Conservation (phyloP, 2,888 invertebrate species). For the Mantis religiosa region DNA sequence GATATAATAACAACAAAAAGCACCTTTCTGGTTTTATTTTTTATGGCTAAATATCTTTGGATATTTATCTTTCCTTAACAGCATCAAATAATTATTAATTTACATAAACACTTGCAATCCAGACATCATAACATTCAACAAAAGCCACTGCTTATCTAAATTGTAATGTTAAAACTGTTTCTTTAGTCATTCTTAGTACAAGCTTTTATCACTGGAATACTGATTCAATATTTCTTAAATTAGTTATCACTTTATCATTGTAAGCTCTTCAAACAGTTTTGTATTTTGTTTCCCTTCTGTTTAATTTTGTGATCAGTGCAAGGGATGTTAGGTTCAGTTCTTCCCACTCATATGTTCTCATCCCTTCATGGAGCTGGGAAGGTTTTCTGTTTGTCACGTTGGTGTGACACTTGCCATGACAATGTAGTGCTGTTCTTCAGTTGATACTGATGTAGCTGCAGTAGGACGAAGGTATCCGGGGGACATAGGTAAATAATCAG, state of each 20-base stretch:
- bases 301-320: neutral
- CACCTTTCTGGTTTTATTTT: neutral
- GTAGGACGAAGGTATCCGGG: conserved; percentile 1
- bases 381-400: conserved; percentile 9
- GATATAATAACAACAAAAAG: neutral
- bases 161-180: neutral
- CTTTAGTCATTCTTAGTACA: neutral
- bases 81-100: neutral
- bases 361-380: neutral
- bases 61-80: neutral
- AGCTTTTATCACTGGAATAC: neutral
- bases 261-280: neutral
- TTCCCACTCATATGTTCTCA: neutral
- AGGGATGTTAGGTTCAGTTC: neutral
- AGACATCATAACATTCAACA: neutral
- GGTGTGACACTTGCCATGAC: conserved; percentile 34
- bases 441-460: neutral
- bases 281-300: neutral
- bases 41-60: neutral
- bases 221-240: neutral
- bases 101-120: neutral
- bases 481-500: conserved; percentile 32
- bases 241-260: neutral
- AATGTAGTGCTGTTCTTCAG: conserved; percentile 33
- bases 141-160: neutral